These are phyloP conservation scores for Sarcoramphus papa DNA, from an alignment of 2,797 vertebrate genomes.

Conservation along the genomic window DNA sequence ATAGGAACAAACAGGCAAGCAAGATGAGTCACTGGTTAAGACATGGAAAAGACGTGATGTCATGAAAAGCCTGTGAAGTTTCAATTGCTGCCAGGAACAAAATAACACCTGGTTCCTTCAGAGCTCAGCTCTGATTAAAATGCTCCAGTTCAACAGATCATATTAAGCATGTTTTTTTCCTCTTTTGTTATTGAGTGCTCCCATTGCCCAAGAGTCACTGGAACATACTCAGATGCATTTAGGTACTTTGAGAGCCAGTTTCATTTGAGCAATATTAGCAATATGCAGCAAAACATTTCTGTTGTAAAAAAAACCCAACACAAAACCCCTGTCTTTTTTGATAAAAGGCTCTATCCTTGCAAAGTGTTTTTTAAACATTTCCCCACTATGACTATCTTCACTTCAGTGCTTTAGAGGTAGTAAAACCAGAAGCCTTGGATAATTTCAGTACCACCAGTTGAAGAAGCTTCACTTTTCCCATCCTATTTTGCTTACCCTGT, in stretches of 20 bases:
- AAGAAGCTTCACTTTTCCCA: background rate
- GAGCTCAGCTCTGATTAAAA: constrained; percentile 25
- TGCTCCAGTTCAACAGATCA: background rate
- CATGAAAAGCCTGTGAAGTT: constrained; percentile 61
- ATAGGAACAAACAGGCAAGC: constrained; percentile 69
- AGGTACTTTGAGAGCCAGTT: background rate
- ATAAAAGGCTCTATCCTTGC: background rate
- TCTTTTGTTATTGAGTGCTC: background rate
- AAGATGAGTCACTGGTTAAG: constrained; percentile 71
- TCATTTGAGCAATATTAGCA: background rate
- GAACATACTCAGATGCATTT: background rate
- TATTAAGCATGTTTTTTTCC: background rate
- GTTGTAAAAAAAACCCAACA: background rate
- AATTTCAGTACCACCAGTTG: background rate
- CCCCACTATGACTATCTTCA: background rate
- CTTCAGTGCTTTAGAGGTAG: background rate
- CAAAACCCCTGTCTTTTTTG: background rate
- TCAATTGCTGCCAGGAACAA: constrained; percentile 52
- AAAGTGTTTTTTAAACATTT: background rate
- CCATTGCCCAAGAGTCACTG: background rate
- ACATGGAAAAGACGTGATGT: constrained; percentile 55
- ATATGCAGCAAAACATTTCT: background rate
- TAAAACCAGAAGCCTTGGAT: background rate
- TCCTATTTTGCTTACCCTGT: background rate
- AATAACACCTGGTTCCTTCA: constrained; percentile 46